Conservation (phyloP, 2,888 invertebrate genomes). For the Rhingia rostrata region DNA sequence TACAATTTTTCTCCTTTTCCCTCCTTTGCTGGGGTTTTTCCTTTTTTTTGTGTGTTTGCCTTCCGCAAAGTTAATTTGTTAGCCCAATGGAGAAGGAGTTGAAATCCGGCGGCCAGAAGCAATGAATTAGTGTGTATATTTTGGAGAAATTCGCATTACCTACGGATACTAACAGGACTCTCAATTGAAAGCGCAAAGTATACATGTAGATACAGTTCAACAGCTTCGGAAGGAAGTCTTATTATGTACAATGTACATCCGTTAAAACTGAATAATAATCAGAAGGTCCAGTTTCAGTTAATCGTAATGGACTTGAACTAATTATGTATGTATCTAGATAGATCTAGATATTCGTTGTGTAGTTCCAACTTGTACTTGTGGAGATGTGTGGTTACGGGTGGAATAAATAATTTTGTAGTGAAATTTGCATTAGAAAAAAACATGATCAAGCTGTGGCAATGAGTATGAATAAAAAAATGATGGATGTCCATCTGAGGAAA, state of each 20-base stretch:
- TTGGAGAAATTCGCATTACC: constrained; percentile 43
- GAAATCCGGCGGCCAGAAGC: neutral
- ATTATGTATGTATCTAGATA: constrained; percentile 41
- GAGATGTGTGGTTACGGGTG: too few relatives aligned
- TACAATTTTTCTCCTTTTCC: constrained; percentile 39
- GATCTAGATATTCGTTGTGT: neutral
- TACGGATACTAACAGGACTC: constrained; percentile 27
- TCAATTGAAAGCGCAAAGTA: constrained; percentile 14
- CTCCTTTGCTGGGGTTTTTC: neutral
- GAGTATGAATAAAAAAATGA: neutral
- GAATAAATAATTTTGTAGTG: constrained; percentile 22
- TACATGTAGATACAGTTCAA: neutral
- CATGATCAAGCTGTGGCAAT: neutral
- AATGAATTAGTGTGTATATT: constrained; percentile 1
- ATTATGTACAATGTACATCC: neutral
- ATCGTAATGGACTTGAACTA: constrained; percentile 41
- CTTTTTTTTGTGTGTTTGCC: constrained; percentile 18
- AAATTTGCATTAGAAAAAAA: constrained; percentile 22
- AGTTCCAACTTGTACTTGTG: neutral
- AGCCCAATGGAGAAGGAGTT: constrained; percentile 1
- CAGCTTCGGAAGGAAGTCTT: neutral
- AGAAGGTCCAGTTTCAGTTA: constrained; percentile 1
- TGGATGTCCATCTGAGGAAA: too few relatives aligned
- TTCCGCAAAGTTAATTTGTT: constrained; percentile 54
- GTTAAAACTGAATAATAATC: constrained; percentile 30